These are phyloP conservation scores for Standfussiana lucernea DNA, from an alignment of 2,888 invertebrate genomes.

Conservation along the genomic window DNA sequence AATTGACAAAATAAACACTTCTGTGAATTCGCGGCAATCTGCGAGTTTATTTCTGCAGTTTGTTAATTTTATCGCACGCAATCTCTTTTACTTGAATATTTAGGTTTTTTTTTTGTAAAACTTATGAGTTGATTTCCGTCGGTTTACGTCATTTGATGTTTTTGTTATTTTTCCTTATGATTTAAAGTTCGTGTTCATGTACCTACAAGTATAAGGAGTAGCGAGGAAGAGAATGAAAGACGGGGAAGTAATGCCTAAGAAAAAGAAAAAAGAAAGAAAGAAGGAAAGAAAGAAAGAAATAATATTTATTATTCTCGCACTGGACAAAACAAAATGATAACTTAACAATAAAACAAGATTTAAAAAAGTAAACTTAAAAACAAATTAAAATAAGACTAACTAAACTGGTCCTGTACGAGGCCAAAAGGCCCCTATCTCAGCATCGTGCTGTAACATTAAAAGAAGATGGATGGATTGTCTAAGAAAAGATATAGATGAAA, in stretches of 20 bases:
- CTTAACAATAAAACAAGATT: no score
- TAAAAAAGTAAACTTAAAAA: no score
- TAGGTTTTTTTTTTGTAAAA: conserved; percentile 39
- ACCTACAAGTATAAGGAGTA: not conserved
- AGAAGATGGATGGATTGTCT: not conserved
- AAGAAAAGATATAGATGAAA: not conserved
- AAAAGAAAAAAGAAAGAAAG: no score
- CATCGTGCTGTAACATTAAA: no score
- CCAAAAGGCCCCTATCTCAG: no score
- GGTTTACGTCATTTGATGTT: conserved; percentile 6
- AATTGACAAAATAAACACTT: conserved; percentile 64
- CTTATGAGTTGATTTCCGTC: conserved; percentile 30
- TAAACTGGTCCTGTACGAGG: no score
- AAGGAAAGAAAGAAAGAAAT: no score
- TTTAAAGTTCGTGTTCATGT: not conserved
- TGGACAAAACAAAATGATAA: no score
- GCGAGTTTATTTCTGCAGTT: conserved; percentile 71
- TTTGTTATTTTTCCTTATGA: conserved; percentile 5
- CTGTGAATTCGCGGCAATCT: conserved; percentile 66
- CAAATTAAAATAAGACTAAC: no score
- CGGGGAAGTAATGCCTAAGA: not conserved
- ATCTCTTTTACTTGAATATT: conserved; percentile 61
- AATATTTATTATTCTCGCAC: no score
- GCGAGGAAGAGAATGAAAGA: not conserved
- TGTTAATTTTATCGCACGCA: conserved; percentile 73